phyloP scores from a whole-genome alignment of 2,797 vertebrate genomes.

The Oceanodroma leucorhoa region DNA sequence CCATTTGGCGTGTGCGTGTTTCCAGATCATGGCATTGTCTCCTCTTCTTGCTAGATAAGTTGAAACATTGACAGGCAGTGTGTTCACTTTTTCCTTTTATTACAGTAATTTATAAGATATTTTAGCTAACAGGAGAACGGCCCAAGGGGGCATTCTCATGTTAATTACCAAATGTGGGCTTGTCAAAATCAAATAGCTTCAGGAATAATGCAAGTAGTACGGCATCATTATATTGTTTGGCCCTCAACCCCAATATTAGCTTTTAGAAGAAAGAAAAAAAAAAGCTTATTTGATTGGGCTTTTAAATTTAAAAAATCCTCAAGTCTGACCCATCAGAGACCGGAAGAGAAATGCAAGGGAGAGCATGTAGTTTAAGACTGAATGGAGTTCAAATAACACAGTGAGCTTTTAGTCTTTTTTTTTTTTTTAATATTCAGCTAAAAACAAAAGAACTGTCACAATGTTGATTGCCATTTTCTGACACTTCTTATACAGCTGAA shows the following conservation, averaged over 20 bases:
- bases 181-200: constrained; percentile 83
- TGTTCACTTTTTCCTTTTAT: constrained; percentile 81
- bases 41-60: constrained; percentile 73
- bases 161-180: constrained; percentile 84
- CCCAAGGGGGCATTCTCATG: constrained; percentile 82
- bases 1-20: constrained; percentile 66
- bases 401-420: constrained; percentile 25
- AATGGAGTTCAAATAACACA: not conserved
- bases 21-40: constrained; percentile 75
- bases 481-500: not conserved
- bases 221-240: constrained; percentile 78
- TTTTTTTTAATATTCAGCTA: not conserved
- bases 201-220: constrained; percentile 79
- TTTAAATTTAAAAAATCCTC: constrained; percentile 58
- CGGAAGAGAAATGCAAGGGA: constrained; percentile 12
- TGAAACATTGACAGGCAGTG: constrained; percentile 80
- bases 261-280: constrained; percentile 22
- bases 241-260: constrained; percentile 79
- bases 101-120: constrained; percentile 84
- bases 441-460: constrained; percentile 45
- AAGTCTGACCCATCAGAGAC: constrained; percentile 50
- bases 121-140: constrained; percentile 81
- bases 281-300: constrained; percentile 58
- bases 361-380: constrained; percentile 40
- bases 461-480: constrained; percentile 41